Percentiles rank a stretch among this genome's conserved stretches.
Evolutionary conservation across 2,888 invertebrate species (phyloP).

Genomic region (Choristoneura rosaceana): DNA sequence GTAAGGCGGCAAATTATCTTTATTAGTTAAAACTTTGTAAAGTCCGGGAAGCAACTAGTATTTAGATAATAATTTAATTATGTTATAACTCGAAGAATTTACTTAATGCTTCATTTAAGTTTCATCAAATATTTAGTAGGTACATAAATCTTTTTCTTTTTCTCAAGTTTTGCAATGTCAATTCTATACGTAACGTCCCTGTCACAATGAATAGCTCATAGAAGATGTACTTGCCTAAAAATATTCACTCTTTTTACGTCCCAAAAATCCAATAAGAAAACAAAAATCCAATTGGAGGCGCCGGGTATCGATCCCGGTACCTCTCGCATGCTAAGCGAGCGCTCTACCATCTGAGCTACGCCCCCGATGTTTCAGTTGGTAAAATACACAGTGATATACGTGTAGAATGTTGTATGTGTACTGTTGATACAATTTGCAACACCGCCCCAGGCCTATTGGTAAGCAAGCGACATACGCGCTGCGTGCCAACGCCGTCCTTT

Average conservation of each 20-base stretch:
- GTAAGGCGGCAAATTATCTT: no score
- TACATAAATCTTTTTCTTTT: no score
- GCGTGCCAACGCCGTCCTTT: conserved; percentile 13
- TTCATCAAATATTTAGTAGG: no score
- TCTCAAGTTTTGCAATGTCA: no score
- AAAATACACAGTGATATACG: conserved; percentile 19
- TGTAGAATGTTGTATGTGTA: neutral
- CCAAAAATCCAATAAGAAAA: neutral
- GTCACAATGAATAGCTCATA: no score
- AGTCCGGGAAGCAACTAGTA: no score
- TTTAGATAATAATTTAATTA: no score
- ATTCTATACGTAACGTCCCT: no score
- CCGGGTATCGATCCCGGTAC: conserved; percentile 85
- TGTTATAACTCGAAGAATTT: no score
- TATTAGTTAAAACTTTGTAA: no score
- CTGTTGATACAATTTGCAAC: conserved; percentile 12
- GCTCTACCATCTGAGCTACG: conserved; percentile 86
- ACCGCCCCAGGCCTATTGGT: conserved; percentile 6
- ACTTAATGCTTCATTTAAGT: no score
- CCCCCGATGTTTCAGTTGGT: conserved; percentile 59
- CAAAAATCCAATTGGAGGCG: conserved; percentile 70
- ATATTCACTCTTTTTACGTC: neutral
- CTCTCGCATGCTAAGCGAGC: conserved; percentile 86
- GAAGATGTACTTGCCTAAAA: neutral
- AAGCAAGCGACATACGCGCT: neutral